Conservation (phyloP, 2,888 invertebrate species). For the Blastobasis lacticolella region DNA sequence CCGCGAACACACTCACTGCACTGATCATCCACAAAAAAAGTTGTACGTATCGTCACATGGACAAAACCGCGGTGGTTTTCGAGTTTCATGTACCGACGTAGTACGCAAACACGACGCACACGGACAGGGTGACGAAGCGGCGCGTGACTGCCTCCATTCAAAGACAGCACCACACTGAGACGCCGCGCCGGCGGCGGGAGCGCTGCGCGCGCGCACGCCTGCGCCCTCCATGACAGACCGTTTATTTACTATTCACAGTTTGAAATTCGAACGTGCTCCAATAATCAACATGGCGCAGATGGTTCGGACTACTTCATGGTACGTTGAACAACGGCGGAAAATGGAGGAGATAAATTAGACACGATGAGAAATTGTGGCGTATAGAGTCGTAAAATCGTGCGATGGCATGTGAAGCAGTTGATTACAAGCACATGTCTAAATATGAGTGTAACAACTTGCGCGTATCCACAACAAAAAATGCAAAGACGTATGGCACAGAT, state of each 20-base stretch:
- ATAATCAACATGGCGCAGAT: conserved; percentile 56
- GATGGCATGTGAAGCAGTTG: too few species aligned
- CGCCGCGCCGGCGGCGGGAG: conserved; percentile 23
- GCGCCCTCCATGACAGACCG: conserved; percentile 49
- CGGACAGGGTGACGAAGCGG: conserved; percentile 26
- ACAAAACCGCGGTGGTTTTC: conserved; percentile 29
- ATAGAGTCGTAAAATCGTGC: too few species aligned
- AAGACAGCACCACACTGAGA: conserved; percentile 57
- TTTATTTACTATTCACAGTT: conserved; percentile 70
- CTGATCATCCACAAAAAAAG: conserved; percentile 19
- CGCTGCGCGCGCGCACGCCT: conserved; percentile 52
- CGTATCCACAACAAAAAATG: conserved; percentile 13
- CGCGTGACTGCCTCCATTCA: conserved; percentile 62
- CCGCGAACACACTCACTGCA: conserved; percentile 33
- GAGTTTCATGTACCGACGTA: conserved; percentile 15
- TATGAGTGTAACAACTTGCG: conserved; percentile 2
- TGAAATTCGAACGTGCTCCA: conserved; percentile 61
- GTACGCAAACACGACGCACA: conserved; percentile 20
- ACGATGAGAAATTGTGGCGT: too few species aligned
- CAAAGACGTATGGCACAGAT: conserved; percentile 5
- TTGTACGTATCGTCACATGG: conserved; percentile 19
- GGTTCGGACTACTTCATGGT: conserved; percentile 30
- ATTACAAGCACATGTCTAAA: background rate
- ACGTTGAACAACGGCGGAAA: conserved; percentile 20
- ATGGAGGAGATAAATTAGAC: background rate